A percentile compares a stretch with the other conserved stretches of the same genome.
Conservation (phyloP, 2,888 invertebrate species). For the Melikaiella ostensackeni region DNA sequence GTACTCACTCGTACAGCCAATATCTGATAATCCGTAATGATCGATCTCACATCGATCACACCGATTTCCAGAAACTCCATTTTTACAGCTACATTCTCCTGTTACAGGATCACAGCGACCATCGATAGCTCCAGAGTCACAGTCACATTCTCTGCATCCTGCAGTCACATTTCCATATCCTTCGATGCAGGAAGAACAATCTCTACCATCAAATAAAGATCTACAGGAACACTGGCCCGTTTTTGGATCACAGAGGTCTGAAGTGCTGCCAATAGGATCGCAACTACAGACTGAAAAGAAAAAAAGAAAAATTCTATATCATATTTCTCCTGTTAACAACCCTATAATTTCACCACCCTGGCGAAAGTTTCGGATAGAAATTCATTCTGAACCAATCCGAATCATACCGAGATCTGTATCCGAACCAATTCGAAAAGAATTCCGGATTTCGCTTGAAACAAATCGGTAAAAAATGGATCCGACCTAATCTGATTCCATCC, state of each 20-base stretch:
- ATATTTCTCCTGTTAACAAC: background rate
- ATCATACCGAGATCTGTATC: too few relatives aligned
- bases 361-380: too few relatives aligned
- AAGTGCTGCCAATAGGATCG: slow-evolving; percentile 85
- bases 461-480: too few relatives aligned
- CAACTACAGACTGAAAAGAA: slow-evolving; percentile 85
- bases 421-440: too few relatives aligned
- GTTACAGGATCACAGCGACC: slow-evolving; percentile 84
- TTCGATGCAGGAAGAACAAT: slow-evolving; percentile 80
- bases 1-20: slow-evolving; percentile 84
- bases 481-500: too few relatives aligned
- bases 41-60: slow-evolving; percentile 86
- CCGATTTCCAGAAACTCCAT: slow-evolving; percentile 87
- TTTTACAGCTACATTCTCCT: slow-evolving; percentile 89
- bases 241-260: slow-evolving; percentile 84
- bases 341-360: too few relatives aligned
- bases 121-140: slow-evolving; percentile 85
- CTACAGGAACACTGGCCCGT: slow-evolving; percentile 88
- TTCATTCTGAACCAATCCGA: too few relatives aligned
- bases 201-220: slow-evolving; percentile 84
- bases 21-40: slow-evolving; percentile 83
- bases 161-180: slow-evolving; percentile 87
- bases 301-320: background rate
- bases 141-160: slow-evolving; percentile 89
- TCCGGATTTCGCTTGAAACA: too few relatives aligned